Base-by-base conservation (phyloP, 2,797 vertebrate species). In the Sebastes iracundus region DNA sequence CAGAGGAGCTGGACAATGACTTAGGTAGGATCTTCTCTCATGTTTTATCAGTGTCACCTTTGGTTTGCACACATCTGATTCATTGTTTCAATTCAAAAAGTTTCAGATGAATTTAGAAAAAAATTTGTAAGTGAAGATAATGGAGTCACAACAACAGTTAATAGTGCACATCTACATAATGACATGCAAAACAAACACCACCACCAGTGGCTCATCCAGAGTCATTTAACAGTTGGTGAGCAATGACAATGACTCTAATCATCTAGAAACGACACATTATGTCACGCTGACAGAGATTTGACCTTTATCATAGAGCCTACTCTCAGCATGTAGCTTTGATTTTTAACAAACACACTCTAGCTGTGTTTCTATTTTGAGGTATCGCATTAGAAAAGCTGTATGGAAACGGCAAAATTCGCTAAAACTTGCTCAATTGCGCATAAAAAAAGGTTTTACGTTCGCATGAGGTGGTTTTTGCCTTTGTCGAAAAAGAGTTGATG, bases 1-100 rank as follows among this genome's bases (percentile, higher is more conserved):
- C 98, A 91, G 98, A 99, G 94, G 98, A 99, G 95, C 97, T 98
- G 97, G 98, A 99, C 97, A 98, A 97, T 96, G 98, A 99, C 95
- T 94, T 98, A 95, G 98, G 98, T 99, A 97, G 87, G 96, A 90
- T 91, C 87, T 77, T 83, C 88, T 88, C 82, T 91, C 83, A 82
- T 69, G 80, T 89, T 83, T 76, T 63, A 25, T 22, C 16, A 2
- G 6, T 55, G 52, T 70, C 66, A 68, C 30, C 23, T 46, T 67
- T 13, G 12, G 32, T 73, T 52, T 35, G 5, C 22, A 27, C 55
- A 53, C 11, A 64, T 72, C 16, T 46, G 22, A 60, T 64, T 66
- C 6, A 27, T 6, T 25, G 3, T 32, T 27, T 4, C 20, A 66
- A 27, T 22, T 55, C 13, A 71, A 7, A 79, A 35, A 7, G 30